Evolutionary conservation across 2,113 vertebrate species (phyloP), one percentile per base, ranked within the genome.

Genomic region (Psettodes erumei): DNA sequence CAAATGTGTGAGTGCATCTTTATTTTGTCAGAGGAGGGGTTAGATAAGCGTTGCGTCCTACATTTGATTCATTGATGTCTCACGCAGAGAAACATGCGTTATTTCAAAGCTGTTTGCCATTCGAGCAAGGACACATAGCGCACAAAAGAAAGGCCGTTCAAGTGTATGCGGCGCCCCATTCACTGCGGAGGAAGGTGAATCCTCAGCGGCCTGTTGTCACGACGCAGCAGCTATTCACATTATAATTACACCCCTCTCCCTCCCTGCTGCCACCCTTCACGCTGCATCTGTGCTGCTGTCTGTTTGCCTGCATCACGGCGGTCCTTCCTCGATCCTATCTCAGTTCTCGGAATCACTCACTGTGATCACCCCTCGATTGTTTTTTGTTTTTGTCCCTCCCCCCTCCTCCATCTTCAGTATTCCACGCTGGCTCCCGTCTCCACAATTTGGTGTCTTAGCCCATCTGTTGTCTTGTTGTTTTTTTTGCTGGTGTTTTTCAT

Each of bases 381-480:
- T 19, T 58, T 15, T 58, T 42, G 9, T 42, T 10, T 42, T 13
- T 55, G 16, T 47, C 71, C 28, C 54, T 27, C 21, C 28, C 7
- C 62, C 15, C 23, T 50, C 50, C 62, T 78, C 70, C 59, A 40
- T 83, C 72, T 48, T 86, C 76, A 40, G 48, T 80, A 63, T 83
- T 56, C 79, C 77, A 72, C 7, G 56, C 86, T 65, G 80, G 75
- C 71, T 81, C 82, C n/a, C 48, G 1, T 59, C 77, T 50, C 75
- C 78, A 63, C 81, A 43, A 56, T 82, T 90, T 84, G 74, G 58
- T 64, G 59, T 79, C 87, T 69, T 75, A 79, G 78, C 88, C 89
- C 90, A 91, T 93, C 90, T 93, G 92, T 89, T 84, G 80, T 77
- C n/a, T n/a, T n/a, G n/a, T n/a, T n/a, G n/a, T n/a, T n/a, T n/a